Evolutionary conservation across 2,113 vertebrate species (phyloP), one percentile per base, ranked within the genome.

Genomic region (Galbula dea): DNA sequence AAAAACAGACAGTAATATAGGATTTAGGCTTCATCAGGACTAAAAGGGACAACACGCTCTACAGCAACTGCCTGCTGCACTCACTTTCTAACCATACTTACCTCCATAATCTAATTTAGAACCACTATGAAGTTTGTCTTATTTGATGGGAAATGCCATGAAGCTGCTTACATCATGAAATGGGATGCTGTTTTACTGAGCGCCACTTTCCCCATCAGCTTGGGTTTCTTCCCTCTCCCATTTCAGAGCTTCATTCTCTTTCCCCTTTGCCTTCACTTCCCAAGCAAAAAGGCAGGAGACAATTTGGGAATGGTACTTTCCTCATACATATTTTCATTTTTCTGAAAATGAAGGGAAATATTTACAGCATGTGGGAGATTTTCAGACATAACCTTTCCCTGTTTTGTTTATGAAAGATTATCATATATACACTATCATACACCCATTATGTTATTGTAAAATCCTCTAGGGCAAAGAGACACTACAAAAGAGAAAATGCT

Each of bases 91-190:
- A 93, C 88, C 91, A 91, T 80, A 87, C 78, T 83, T 65, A 95
- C 84, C 65, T 94, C 89, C 74, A 54, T 83, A 29, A 80, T 90
- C 84, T 93, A 93, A 95, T 93, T 97, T 88, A 90, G 93, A 83
- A 36, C 79, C 55, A 68, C 93, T 91, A 54, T 92, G 94, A 96
- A 97, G 79, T 74, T 84, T 97, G 97, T 95, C 92, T 96, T 34
- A 71, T 93, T 68, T 97, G 97, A 96, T 89, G 92, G 83, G 83
- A 95, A 95, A 91, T 71, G 85, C 75, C 94, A 89, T 18, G 61
- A 91, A 89, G 93, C 73, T 93, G 83, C 61, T 79, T 48, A 49
- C 93, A 84, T 79, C 91, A 85, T 69, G 77, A 94, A 94, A 84
- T 34, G 52, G 88, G 80, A 84, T 61, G 73, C 80, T 58, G 65